Conservation (phyloP, 2,797 vertebrate species). For the Aeoliscus strigatus region DNA sequence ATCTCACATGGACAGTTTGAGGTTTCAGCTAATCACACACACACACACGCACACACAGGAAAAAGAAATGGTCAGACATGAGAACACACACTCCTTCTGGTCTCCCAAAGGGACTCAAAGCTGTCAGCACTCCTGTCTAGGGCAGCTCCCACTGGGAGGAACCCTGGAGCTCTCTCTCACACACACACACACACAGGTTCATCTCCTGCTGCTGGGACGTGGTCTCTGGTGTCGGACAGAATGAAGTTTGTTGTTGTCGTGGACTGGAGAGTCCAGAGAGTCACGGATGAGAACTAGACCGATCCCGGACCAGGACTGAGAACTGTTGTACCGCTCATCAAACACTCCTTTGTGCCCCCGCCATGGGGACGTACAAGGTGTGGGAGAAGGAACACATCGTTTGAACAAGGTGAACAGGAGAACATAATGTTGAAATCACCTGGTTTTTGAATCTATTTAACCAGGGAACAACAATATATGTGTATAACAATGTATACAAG, state of each 20-base stretch:
- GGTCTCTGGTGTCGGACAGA: slow-evolving; percentile 60
- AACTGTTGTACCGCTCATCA: too few relatives aligned
- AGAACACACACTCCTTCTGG: slow-evolving; percentile 49
- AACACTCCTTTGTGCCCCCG: too few relatives aligned
- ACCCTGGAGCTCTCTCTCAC: slow-evolving; percentile 21
- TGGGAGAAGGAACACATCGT: too few relatives aligned
- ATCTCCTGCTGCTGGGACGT: slow-evolving; percentile 35
- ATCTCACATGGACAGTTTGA: slow-evolving; percentile 1
- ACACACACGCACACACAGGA: slow-evolving; percentile 14
- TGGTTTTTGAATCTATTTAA: too few relatives aligned
- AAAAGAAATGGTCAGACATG: slow-evolving; percentile 52
- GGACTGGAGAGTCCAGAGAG: too few relatives aligned
- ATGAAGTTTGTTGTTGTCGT: slow-evolving; percentile 60
- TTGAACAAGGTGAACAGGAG: too few relatives aligned
- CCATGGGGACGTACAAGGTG: too few relatives aligned
- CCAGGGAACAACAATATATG: too few relatives aligned
- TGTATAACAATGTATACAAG: too few relatives aligned
- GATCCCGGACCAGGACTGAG: too few relatives aligned
- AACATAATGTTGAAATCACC: too few relatives aligned
- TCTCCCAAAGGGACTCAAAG: slow-evolving; percentile 40
- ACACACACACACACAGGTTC: slow-evolving; percentile 22
- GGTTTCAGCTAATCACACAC: slow-evolving; percentile 9
- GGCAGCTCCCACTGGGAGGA: slow-evolving; percentile 35
- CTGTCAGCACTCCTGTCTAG: slow-evolving; percentile 53
- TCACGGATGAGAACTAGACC: too few relatives aligned